phyloP scores from a whole-genome alignment of 2,113 vertebrate species.

The Actenoides hombroni region DNA sequence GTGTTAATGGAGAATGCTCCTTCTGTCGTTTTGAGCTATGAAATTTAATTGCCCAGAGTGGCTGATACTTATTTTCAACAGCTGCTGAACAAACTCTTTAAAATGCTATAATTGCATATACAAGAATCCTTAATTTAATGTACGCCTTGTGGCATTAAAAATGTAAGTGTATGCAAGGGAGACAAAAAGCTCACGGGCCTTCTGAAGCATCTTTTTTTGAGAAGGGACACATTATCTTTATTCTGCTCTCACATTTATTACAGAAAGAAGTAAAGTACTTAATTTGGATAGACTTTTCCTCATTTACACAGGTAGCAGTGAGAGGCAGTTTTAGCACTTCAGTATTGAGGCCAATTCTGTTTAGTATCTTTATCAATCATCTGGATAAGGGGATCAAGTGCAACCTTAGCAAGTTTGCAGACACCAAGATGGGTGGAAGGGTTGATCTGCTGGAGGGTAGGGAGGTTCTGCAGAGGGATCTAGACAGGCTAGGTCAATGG shows the following conservation, averaged over 20 bases:
- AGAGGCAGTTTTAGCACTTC: background rate
- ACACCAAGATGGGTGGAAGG: too few species aligned
- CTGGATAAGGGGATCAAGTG: too few species aligned
- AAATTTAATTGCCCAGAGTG: conserved; percentile 51
- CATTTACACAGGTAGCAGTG: background rate
- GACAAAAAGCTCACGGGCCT: background rate
- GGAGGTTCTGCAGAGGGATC: too few species aligned
- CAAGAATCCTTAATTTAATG: conserved; percentile 39
- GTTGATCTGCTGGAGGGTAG: too few species aligned
- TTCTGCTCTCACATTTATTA: background rate
- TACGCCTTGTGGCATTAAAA: background rate
- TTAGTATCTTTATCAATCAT: too few species aligned
- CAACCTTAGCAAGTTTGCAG: too few species aligned
- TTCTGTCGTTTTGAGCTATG: background rate
- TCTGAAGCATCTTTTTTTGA: background rate
- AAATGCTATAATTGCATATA: conserved; percentile 25
- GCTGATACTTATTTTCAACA: conserved; percentile 52
- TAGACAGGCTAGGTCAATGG: too few species aligned
- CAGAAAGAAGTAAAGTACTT: background rate
- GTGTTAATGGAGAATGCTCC: conserved; percentile 10
- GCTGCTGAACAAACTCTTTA: conserved; percentile 57
- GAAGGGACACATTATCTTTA: background rate
- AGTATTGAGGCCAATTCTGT: too few species aligned
- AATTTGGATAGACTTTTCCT: background rate
- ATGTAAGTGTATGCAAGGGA: background rate